Evolutionary conservation across 2,113 vertebrate species (phyloP).

Genomic region (Asarcornis scutulata): DNA sequence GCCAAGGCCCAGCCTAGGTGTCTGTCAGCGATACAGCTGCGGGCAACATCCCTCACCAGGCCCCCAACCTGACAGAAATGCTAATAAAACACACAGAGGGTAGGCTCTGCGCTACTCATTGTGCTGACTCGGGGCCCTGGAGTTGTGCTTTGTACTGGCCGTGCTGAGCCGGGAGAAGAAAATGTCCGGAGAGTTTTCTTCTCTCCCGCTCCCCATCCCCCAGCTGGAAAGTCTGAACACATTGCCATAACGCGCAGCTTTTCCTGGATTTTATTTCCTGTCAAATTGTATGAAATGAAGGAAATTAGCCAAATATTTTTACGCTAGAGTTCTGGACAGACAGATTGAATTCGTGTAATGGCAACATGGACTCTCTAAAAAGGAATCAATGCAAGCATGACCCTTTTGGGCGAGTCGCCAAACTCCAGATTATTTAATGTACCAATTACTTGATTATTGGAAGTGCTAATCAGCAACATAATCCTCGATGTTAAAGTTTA

Average conservation of each 20-base stretch:
- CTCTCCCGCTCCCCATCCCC: background rate
- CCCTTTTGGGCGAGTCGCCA: background rate
- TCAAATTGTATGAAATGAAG: conserved; percentile 43
- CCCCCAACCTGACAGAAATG: background rate
- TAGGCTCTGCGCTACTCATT: background rate
- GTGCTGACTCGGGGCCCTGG: background rate
- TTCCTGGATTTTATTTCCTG: conserved; percentile 36
- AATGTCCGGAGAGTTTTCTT: background rate
- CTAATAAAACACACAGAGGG: background rate
- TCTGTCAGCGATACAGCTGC: background rate
- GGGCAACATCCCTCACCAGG: background rate
- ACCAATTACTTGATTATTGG: conserved; percentile 57
- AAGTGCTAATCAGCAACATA: conserved; percentile 53
- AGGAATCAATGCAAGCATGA: background rate
- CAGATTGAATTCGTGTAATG: conserved; percentile 28
- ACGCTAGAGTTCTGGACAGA: conserved; percentile 17
- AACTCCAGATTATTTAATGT: conserved; percentile 34
- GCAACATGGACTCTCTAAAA: conserved; percentile 11
- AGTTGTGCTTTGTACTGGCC: background rate
- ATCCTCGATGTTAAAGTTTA: conserved; percentile 47
- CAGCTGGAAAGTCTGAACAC: conserved; percentile 5
- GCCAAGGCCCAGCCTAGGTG: background rate
- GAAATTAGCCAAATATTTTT: conserved; percentile 54
- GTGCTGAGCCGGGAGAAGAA: background rate
- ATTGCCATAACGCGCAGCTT: conserved; percentile 6